A percentile compares a stretch with the other conserved stretches of the same genome.
phyloP scores from a whole-genome alignment of 1,140 invertebrate species.

The Nebria ingens region DNA sequence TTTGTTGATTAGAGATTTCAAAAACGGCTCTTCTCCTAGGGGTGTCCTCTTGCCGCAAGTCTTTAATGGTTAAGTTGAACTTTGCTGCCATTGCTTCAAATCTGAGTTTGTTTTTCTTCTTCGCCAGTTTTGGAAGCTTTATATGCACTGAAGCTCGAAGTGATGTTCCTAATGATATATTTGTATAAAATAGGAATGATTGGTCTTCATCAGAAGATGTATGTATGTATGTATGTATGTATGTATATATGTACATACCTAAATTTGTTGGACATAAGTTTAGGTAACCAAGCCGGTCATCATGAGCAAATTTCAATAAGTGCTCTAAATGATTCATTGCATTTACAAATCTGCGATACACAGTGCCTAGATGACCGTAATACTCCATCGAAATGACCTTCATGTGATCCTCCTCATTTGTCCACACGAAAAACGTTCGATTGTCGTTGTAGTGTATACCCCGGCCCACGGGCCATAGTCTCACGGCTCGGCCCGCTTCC shows the following conservation, averaged over 20 bases:
- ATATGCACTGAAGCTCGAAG: constrained; percentile 97
- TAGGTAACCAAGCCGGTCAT: constrained; percentile 89
- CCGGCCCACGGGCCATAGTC: constrained; percentile 90
- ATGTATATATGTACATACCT: no score
- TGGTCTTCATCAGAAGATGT: no score
- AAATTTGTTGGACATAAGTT: constrained; percentile 98
- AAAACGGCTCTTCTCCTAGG: constrained; percentile 89
- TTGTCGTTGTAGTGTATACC: constrained; percentile 95
- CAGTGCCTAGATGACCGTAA: constrained; percentile 86
- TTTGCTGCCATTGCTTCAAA: constrained; percentile 85
- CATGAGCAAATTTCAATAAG: constrained; percentile 81
- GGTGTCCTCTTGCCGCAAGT: constrained; percentile 89
- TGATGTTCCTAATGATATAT: no score
- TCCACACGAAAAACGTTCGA: constrained; percentile 97
- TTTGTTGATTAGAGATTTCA: constrained; percentile 85
- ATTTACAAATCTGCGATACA: constrained; percentile 81
- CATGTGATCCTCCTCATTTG: constrained; percentile 96
- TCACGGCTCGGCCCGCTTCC: constrained; percentile 82
- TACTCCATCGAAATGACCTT: constrained; percentile 97
- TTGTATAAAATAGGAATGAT: no score
- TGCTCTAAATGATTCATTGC: constrained; percentile 90
- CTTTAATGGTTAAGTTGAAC: constrained; percentile 88
- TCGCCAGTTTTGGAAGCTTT: constrained; percentile 88
- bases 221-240: no score
- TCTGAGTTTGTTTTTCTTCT: constrained; percentile 77